Conservation (phyloP, 2,888 invertebrate genomes). For the Xestia ashworthii region DNA sequence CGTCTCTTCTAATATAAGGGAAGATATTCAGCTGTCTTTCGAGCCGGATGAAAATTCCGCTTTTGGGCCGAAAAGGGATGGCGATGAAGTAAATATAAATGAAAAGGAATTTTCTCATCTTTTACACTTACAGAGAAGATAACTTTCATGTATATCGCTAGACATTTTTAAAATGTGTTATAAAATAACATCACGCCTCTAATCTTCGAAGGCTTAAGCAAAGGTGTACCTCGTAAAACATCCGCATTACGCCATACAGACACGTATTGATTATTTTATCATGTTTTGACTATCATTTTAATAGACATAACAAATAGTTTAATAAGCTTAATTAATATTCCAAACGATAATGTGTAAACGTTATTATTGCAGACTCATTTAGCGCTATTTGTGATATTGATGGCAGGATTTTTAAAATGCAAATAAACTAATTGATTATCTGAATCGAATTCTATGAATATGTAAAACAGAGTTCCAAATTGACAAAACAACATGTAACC, state of each 20-base stretch:
- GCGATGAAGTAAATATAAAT: constrained; percentile 32
- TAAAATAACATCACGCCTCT: neutral
- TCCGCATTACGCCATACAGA: neutral
- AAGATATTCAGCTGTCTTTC: constrained; percentile 65
- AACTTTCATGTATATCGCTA: neutral
- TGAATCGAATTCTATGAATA: neutral
- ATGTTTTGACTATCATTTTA: neutral
- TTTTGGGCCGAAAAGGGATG: constrained; percentile 40
- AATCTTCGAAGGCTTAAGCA: neutral
- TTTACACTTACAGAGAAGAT: constrained; percentile 10
- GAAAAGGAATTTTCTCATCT: constrained; percentile 27
- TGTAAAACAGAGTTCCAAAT: neutral
- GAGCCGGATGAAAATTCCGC: constrained; percentile 58
- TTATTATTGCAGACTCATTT: neutral
- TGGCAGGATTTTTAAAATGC: neutral
- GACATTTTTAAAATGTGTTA: neutral
- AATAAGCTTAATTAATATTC: neutral
- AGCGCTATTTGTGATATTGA: neutral
- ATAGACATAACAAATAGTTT: neutral
- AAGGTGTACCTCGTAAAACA: neutral
- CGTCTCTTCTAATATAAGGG: constrained; percentile 59
- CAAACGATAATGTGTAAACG: neutral
- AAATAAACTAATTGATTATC: neutral
- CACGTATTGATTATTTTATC: neutral
- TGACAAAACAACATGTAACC: neutral